Conservation (phyloP, 2,113 vertebrate species). For the Colinus virginianus region DNA sequence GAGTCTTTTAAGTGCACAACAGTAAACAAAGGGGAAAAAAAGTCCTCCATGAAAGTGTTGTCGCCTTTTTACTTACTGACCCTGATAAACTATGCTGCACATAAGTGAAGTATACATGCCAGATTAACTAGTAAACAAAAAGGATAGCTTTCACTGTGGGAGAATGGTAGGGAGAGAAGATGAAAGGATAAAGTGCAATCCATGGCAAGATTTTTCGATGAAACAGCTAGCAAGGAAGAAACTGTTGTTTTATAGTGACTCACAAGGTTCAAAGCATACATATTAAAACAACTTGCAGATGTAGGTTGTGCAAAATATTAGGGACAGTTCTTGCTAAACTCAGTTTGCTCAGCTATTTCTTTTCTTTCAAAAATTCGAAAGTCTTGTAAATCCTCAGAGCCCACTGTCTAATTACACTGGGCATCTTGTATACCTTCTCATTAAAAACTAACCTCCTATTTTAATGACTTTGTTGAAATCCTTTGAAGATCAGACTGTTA, state of each 20-base stretch:
- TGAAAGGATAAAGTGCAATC: neutral
- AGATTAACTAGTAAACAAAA: slow-evolving; percentile 19
- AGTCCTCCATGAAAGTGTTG: neutral
- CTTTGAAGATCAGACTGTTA: slow-evolving; percentile 77
- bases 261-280: slow-evolving; percentile 58
- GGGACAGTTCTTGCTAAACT: slow-evolving; percentile 33
- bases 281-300: slow-evolving; percentile 70
- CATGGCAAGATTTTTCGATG: neutral
- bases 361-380: slow-evolving; percentile 66
- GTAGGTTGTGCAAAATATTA: slow-evolving; percentile 59
- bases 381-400: slow-evolving; percentile 77
- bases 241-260: slow-evolving; percentile 38
- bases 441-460: slow-evolving; percentile 80
- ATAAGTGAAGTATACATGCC: neutral
- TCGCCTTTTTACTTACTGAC: slow-evolving; percentile 8
- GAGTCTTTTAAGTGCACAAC: neutral
- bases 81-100: slow-evolving; percentile 18
- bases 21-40: neutral
- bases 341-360: slow-evolving; percentile 69
- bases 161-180: neutral
- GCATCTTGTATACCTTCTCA: slow-evolving; percentile 78
- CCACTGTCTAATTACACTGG: slow-evolving; percentile 76
- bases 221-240: slow-evolving; percentile 5
- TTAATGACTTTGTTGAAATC: slow-evolving; percentile 76
- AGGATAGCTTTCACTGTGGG: neutral